These are phyloP conservation scores for Xiphias gladius DNA, from an alignment of 2,113 vertebrate species.

Conservation along the genomic window DNA sequence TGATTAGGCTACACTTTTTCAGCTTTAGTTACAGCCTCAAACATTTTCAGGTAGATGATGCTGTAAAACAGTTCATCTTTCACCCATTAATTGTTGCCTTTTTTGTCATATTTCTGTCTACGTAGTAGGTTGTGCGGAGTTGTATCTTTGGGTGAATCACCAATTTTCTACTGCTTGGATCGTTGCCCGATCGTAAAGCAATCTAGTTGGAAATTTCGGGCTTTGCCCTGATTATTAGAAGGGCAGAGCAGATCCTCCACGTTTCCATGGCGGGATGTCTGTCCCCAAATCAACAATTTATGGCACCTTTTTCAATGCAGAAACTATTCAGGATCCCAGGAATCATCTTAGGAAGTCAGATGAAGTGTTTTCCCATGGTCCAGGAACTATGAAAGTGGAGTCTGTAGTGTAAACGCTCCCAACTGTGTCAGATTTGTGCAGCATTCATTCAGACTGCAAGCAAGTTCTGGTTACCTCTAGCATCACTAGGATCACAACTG, in stretches of 20 bases:
- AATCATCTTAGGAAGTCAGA: not conserved
- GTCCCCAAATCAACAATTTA: not conserved
- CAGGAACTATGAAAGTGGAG: too few relatives aligned
- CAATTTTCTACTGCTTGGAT: not conserved
- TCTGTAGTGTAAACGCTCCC: too few relatives aligned
- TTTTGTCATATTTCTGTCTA: too few relatives aligned
- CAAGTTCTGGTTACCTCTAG: not conserved
- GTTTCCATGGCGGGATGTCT: not conserved
- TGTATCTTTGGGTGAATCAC: too few relatives aligned
- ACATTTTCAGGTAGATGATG: not conserved
- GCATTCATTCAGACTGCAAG: not conserved
- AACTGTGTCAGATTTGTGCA: too few relatives aligned
- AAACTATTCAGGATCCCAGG: not conserved
- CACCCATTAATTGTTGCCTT: too few relatives aligned
- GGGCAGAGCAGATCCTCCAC: too few relatives aligned
- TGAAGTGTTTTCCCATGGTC: too few relatives aligned
- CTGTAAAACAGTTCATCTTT: not conserved
- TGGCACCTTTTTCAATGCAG: not conserved
- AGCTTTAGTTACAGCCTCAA: not conserved
- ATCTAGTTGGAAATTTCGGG: not conserved
- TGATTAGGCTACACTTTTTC: not conserved
- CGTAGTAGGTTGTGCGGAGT: too few relatives aligned
- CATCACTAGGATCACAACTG: not conserved
- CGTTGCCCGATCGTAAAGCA: not conserved
- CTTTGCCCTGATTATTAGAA: too few relatives aligned